Percentiles rank a stretch among this genome's conserved stretches.
Evolutionary conservation across 1,140 invertebrate genomes (phyloP).

Genomic region (Camponotus pennsylvanicus): DNA sequence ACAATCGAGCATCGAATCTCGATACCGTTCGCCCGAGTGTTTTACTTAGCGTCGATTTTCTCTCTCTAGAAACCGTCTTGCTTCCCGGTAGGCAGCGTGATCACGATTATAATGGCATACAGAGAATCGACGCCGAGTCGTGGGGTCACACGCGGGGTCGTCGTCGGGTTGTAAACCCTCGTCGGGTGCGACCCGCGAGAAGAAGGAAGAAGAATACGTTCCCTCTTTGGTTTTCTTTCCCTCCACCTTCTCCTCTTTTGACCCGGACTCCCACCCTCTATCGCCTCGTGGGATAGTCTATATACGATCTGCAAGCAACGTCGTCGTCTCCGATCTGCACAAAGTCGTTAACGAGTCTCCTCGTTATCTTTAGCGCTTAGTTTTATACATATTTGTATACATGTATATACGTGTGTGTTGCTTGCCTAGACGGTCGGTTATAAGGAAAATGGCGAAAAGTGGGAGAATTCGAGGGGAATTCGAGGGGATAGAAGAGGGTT

Average conservation of each 20-base stretch:
- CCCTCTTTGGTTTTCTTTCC: background rate
- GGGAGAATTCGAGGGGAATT: slow-evolving; percentile 21
- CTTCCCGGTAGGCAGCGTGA: slow-evolving; percentile 69
- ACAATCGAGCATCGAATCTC: slow-evolving; percentile 31
- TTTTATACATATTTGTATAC: slow-evolving; percentile 3
- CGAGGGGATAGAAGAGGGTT: background rate
- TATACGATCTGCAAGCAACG: slow-evolving; percentile 62
- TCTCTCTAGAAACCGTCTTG: slow-evolving; percentile 61
- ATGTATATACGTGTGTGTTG: slow-evolving; percentile 6
- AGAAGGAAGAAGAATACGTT: slow-evolving; percentile 65
- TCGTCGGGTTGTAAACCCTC: slow-evolving; percentile 61
- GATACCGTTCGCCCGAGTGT: background rate
- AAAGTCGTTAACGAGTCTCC: slow-evolving; percentile 74
- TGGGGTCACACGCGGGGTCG: slow-evolving; percentile 73
- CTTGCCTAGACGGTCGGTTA: slow-evolving; percentile 48
- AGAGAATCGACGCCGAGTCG: slow-evolving; percentile 70
- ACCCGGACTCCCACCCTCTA: slow-evolving; percentile 46
- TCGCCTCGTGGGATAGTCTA: slow-evolving; percentile 65
- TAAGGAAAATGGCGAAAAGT: slow-evolving; percentile 62
- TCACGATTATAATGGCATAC: slow-evolving; percentile 75
- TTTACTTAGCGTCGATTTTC: slow-evolving; percentile 61
- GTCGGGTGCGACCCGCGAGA: slow-evolving; percentile 51
- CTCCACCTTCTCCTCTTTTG: slow-evolving; percentile 25
- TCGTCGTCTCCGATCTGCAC: slow-evolving; percentile 62
- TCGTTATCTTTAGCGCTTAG: slow-evolving; percentile 72